Percentiles rank a stretch among this genome's conserved stretches.
Evolutionary conservation across 2,888 invertebrate species (phyloP).

Genomic region (Chalcosyrphus nemorum): DNA sequence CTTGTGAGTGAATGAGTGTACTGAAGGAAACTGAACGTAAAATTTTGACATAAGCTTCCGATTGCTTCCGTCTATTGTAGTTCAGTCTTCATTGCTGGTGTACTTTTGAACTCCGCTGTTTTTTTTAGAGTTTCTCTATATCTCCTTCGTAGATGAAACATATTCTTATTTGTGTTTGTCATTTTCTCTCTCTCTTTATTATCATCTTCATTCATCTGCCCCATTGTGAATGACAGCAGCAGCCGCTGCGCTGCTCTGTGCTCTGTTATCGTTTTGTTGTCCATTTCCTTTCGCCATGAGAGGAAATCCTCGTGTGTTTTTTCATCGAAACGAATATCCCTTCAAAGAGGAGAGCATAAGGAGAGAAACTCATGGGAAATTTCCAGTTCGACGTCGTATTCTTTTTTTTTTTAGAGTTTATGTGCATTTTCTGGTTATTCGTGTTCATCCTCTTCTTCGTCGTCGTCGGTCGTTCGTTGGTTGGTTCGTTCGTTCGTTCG

Average conservation of each 20-base stretch:
- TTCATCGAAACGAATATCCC: constrained; percentile 38
- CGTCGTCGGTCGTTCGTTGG: constrained; percentile 34
- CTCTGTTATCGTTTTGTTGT: no score
- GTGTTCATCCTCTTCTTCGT: constrained; percentile 19
- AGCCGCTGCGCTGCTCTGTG: constrained; percentile 35
- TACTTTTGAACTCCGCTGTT: neutral
- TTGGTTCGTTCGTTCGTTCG: no score
- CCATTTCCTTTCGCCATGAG: constrained; percentile 25
- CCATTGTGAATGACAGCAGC: constrained; percentile 29
- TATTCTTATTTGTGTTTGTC: neutral
- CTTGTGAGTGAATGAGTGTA: no score
- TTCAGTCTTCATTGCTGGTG: neutral
- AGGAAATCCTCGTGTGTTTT: constrained; percentile 1
- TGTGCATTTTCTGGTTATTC: constrained; percentile 44
- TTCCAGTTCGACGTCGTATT: no score
- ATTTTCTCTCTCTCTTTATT: neutral
- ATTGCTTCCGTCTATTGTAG: neutral
- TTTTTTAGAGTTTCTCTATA: neutral
- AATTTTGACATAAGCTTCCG: no score
- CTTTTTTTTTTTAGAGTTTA: constrained; percentile 4
- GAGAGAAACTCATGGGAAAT: constrained; percentile 30
- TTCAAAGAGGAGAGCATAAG: constrained; percentile 24
- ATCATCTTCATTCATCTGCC: constrained; percentile 11
- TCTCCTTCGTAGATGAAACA: neutral
- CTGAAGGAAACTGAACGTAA: no score